These are phyloP conservation scores for Ips nitidus DNA, from an alignment of 1,140 invertebrate genomes.

Conservation along the genomic window DNA sequence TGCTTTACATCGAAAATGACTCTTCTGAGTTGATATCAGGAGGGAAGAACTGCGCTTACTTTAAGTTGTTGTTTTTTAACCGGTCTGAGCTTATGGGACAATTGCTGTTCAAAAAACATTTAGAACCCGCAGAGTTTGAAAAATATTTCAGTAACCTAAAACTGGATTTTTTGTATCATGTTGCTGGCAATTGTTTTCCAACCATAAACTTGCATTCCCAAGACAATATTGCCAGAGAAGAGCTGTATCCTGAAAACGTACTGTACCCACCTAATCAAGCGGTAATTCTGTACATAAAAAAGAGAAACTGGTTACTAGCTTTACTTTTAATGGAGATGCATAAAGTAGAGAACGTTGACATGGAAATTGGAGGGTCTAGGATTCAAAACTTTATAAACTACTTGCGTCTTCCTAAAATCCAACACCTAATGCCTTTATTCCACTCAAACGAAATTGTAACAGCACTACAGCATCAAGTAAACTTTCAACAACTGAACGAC, in stretches of 20 bases:
- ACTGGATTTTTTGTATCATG: conserved; percentile 61
- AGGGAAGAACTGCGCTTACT: conserved; percentile 47
- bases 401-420: conserved; percentile 51
- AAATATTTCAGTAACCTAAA: conserved; percentile 57
- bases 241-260: conserved; percentile 39
- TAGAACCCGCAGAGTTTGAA: conserved; percentile 60
- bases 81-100: conserved; percentile 56
- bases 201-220: conserved; percentile 50
- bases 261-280: conserved; percentile 45
- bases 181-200: conserved; percentile 60
- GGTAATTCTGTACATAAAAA: conserved; percentile 59
- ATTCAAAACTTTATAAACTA: conserved; percentile 54
- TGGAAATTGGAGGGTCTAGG: conserved; percentile 47
- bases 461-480: conserved; percentile 53
- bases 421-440: conserved; percentile 53
- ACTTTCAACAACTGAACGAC: conserved; percentile 32
- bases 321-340: conserved; percentile 59
- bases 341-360: conserved; percentile 45
- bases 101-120: conserved; percentile 58
- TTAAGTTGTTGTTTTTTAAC: conserved; percentile 50
- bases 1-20: conserved; percentile 53
- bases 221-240: conserved; percentile 38
- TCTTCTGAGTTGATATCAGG: conserved; percentile 51
- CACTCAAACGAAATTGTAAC: conserved; percentile 55
- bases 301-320: conserved; percentile 60